Evolutionary conservation across 1,140 invertebrate species (phyloP).

Genomic region (Acyrthosiphon pisum): DNA sequence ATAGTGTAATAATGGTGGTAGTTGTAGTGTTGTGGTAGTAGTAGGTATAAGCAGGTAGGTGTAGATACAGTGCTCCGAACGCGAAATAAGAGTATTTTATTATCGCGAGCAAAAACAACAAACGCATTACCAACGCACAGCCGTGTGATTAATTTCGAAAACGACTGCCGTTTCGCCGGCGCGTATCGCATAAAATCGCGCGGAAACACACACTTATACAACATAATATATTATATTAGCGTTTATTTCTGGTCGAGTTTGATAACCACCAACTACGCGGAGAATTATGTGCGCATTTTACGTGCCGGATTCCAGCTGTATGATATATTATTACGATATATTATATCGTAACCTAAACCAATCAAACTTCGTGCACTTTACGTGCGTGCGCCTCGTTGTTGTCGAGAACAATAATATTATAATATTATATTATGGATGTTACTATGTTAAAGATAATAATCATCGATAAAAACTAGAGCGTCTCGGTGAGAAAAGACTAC

Average conservation of each 20-base stretch:
- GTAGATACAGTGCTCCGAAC: background rate
- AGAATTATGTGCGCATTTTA: background rate
- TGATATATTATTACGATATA: background rate
- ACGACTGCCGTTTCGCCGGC: background rate
- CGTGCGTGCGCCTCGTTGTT: background rate
- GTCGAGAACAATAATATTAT: background rate
- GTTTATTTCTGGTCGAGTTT: background rate
- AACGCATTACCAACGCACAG: background rate
- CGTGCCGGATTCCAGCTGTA: background rate
- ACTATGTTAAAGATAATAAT: background rate
- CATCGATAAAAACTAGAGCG: background rate
- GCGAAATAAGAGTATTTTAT: background rate
- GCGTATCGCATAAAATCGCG: background rate
- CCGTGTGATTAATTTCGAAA: background rate
- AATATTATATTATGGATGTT: no score
- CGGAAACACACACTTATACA: background rate
- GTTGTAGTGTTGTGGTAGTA: background rate
- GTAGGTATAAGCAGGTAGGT: background rate
- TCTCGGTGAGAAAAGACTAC: no score
- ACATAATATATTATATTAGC: background rate
- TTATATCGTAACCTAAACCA: background rate
- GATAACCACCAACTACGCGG: background rate
- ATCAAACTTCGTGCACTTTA: background rate
- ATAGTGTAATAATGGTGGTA: background rate
- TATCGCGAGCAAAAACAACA: background rate